Conservation (phyloP, 1,140 invertebrate species). For the Rhagoletis zephyria region DNA sequence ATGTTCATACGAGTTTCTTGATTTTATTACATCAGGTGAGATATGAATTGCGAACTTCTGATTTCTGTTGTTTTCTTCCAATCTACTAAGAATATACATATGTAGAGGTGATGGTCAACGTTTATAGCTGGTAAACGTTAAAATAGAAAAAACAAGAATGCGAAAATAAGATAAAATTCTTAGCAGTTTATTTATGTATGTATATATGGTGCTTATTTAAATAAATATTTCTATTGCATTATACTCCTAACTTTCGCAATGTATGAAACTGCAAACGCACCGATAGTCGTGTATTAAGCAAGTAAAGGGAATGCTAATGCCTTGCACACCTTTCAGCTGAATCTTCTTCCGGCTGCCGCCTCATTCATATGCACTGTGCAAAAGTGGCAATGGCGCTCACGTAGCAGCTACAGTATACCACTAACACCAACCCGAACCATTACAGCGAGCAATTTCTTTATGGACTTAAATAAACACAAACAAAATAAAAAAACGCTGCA, state of each 20-base stretch:
- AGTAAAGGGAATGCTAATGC: conserved; percentile 32
- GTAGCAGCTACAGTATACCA: not conserved
- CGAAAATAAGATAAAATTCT: too few relatives aligned
- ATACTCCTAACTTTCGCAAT: not conserved
- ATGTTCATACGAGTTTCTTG: too few relatives aligned
- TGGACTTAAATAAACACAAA: conserved; percentile 27
- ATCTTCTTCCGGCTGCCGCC: not conserved
- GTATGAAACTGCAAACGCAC: not conserved
- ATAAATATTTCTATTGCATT: not conserved
- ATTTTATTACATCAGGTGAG: too few relatives aligned
- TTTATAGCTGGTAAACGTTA: too few relatives aligned
- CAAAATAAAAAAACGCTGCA: not conserved
- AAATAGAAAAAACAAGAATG: too few relatives aligned
- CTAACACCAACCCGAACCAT: not conserved
- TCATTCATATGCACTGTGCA: not conserved
- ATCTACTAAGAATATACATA: too few relatives aligned
- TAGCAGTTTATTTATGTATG: not conserved
- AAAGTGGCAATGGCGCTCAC: not conserved
- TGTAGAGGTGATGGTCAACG: too few relatives aligned
- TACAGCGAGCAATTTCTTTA: conserved; percentile 29
- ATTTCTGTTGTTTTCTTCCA: too few relatives aligned
- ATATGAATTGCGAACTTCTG: too few relatives aligned
- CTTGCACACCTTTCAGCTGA: not conserved
- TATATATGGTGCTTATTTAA: not conserved
- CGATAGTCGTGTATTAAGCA: not conserved